phyloP scores from a whole-genome alignment of 2,797 vertebrate genomes.

The Carapus acus region DNA sequence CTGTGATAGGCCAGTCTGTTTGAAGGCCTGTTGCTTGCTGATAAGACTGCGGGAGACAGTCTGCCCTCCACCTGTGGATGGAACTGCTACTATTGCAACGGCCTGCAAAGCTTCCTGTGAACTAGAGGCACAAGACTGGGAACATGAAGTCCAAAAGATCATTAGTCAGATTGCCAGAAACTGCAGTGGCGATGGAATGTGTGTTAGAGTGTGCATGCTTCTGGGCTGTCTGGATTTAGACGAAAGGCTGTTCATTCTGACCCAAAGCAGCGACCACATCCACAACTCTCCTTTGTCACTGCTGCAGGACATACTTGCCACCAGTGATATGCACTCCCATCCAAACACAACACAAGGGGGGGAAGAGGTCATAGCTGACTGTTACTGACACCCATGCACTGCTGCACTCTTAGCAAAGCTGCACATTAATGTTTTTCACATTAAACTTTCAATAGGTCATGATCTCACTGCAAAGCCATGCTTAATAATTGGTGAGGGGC shows the following conservation, averaged over 20 bases:
- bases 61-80: neutral
- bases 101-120: slow-evolving; percentile 42
- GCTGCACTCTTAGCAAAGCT: neutral
- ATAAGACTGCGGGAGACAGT: slow-evolving; percentile 63
- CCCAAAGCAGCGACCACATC: slow-evolving; percentile 70
- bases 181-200: neutral
- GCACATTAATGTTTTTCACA: neutral
- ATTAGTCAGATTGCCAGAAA: neutral
- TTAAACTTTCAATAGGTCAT: too few species aligned
- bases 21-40: slow-evolving; percentile 82
- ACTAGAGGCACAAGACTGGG: slow-evolving; percentile 48
- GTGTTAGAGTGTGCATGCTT: slow-evolving; percentile 39
- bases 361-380: slow-evolving; percentile 64
- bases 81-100: neutral
- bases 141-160: slow-evolving; percentile 49
- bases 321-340: slow-evolving; percentile 20
- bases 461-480: too few species aligned
- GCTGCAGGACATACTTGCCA: slow-evolving; percentile 67
- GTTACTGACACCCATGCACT: slow-evolving; percentile 51
- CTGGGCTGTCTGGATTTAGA: slow-evolving; percentile 56
- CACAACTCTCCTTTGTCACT: slow-evolving; percentile 70
- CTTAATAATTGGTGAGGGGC: too few species aligned
- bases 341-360: slow-evolving; percentile 25
- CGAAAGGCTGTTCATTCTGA: slow-evolving; percentile 56
- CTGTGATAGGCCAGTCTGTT: slow-evolving; percentile 84